Conservation (phyloP, 35 echinoderm and acorn worm genomes). For the Hemicentrotus pulcherrimus region DNA sequence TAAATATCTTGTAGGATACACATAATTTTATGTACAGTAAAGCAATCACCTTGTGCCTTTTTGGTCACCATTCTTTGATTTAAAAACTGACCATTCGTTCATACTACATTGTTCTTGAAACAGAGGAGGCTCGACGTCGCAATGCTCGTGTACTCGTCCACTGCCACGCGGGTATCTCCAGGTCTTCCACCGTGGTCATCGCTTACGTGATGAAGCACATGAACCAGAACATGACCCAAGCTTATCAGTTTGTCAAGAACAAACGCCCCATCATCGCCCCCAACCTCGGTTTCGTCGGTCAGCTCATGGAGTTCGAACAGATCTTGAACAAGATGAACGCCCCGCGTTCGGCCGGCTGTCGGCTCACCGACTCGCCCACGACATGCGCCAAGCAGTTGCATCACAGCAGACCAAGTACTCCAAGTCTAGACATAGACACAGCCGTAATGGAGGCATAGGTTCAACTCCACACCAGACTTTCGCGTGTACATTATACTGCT, state of each 20-base stretch:
- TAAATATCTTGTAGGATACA: neutral
- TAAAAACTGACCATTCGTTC: neutral
- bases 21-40: too few relatives aligned
- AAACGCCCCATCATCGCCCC: conserved; percentile 89
- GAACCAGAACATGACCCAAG: conserved; percentile 80
- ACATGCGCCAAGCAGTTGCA: conserved; percentile 55
- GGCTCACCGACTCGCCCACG: conserved; percentile 8
- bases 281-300: conserved; percentile 95
- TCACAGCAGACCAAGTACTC: conserved; percentile 66
- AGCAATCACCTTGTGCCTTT: neutral
- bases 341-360: conserved; percentile 13
- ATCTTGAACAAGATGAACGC: conserved; percentile 46
- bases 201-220: conserved; percentile 97
- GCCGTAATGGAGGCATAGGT: neutral
- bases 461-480: neutral
- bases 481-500: neutral
- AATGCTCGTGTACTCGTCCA: conserved; percentile 81
- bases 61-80: neutral
- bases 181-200: conserved; percentile 88
- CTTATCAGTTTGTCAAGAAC: conserved; percentile 84
- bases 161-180: conserved; percentile 93
- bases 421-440: conserved; percentile 63
- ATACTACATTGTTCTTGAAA: conserved; percentile 47
- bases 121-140: conserved; percentile 83
- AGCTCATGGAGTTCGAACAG: conserved; percentile 80